Conservation (phyloP, 2,113 vertebrate species). For the Elgaria multicarinata region DNA sequence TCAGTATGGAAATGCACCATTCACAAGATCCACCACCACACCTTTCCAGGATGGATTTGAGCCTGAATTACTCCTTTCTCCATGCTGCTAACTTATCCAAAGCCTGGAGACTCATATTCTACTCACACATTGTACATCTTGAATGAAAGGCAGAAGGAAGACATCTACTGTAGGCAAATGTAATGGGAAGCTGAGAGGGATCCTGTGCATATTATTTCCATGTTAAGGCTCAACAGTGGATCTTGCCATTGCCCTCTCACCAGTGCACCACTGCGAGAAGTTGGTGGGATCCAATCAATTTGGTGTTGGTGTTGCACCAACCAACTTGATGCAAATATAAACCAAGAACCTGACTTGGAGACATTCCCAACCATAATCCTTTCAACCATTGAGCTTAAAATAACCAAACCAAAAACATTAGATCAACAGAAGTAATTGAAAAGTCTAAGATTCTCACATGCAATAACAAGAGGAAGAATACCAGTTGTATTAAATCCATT, state of each 20-base stretch:
- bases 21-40: too few relatives aligned
- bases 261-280: too few relatives aligned
- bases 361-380: neutral
- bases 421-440: neutral
- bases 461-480: neutral
- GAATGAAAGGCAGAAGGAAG: neutral
- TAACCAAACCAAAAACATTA: neutral
- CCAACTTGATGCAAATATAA: neutral
- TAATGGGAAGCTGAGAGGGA: neutral
- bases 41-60: too few relatives aligned
- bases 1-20: too few relatives aligned
- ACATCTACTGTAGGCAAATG: too few relatives aligned
- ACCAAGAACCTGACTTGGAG: neutral
- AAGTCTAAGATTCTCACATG: neutral
- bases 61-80: neutral
- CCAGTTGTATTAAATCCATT: neutral
- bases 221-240: neutral
- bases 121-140: neutral
- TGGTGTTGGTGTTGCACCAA: neutral
- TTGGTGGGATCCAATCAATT: too few relatives aligned
- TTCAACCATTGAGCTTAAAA: neutral
- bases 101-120: neutral
- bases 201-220: neutral
- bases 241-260: neutral
- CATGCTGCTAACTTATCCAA: neutral